Evolutionary conservation across 2,113 vertebrate species (phyloP).

Genomic region (Carlito syrichta): DNA sequence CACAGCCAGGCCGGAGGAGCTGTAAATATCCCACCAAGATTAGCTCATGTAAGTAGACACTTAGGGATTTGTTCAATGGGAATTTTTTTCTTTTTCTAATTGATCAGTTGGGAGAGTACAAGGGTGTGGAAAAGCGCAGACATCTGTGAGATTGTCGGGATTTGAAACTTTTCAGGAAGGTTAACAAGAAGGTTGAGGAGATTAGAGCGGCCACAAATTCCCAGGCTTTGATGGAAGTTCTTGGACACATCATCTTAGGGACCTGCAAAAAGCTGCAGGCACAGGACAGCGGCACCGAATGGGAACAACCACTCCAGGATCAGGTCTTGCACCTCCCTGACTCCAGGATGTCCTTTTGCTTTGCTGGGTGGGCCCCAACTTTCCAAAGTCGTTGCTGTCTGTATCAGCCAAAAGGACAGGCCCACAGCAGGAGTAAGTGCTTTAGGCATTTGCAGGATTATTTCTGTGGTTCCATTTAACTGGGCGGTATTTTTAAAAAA

Average conservation of each 20-base stretch:
- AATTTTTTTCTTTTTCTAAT: background rate
- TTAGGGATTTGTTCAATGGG: background rate
- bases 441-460: rapidly evolving
- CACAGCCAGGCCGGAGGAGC: background rate
- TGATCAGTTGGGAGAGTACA: background rate
- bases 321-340: rapidly evolving
- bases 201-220: rapidly evolving
- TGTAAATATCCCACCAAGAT: background rate
- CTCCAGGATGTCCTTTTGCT: background rate
- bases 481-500: background rate
- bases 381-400: rapidly evolving
- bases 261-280: rapidly evolving
- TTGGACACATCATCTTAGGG: rapidly evolving
- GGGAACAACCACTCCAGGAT: rapidly evolving
- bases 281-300: rapidly evolving
- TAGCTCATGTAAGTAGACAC: background rate
- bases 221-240: rapidly evolving
- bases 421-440: rapidly evolving
- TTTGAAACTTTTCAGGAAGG: background rate
- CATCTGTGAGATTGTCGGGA: background rate
- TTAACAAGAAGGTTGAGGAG: background rate
- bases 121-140: background rate
- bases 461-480: background rate
- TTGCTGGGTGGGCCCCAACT: background rate
- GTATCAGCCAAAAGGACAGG: too few species aligned